Percentiles rank a stretch among this genome's conserved stretches.
Conservation (phyloP, 2,888 invertebrate species). For the Agrotis segetum region DNA sequence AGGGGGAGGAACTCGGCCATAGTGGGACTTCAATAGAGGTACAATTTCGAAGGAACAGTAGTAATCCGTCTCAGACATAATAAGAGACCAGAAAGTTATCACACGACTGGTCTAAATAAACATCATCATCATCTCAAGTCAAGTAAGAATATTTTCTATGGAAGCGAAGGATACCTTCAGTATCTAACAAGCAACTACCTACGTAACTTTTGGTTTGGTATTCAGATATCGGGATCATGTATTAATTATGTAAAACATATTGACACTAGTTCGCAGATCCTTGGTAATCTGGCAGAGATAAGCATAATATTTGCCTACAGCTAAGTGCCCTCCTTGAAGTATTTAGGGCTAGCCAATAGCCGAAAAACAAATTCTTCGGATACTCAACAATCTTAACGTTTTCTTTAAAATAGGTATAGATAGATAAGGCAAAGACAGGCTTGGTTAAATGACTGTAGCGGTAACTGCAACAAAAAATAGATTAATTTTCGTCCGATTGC, state of each 20-base stretch:
- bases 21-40: too few species aligned
- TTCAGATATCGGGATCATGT: background rate
- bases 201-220: background rate
- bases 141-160: too few species aligned
- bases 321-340: background rate
- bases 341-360: background rate
- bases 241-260: background rate
- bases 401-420: too few species aligned
- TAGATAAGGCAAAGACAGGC: background rate
- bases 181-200: background rate
- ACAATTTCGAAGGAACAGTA: too few species aligned
- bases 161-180: background rate
- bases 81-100: too few species aligned
- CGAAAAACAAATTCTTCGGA: background rate
- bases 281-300: slow-evolving; percentile 1
- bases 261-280: slow-evolving; percentile 1
- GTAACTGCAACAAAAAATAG: background rate
- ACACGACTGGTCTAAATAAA: background rate
- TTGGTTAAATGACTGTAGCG: background rate
- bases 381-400: background rate
- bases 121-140: background rate
- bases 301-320: background rate
- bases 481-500: background rate
- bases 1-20: too few species aligned
- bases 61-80: too few species aligned